Conservation (phyloP, 2,888 invertebrate genomes). For the Harpalus rufipes region DNA sequence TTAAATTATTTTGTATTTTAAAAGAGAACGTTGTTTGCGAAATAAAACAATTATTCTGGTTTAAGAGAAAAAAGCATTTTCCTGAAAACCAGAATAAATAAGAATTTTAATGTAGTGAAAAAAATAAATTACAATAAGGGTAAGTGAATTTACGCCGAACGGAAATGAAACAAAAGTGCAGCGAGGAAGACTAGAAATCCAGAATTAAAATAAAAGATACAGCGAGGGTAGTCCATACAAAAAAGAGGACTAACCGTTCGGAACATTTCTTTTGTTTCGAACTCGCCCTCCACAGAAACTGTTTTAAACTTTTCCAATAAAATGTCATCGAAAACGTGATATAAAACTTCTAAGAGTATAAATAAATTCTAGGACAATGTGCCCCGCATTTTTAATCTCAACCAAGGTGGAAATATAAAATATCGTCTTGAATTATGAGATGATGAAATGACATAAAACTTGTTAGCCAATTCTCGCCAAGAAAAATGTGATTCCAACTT, state of each 20-base stretch:
- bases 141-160: slow-evolving; percentile 23
- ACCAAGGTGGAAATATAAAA: slow-evolving; percentile 45
- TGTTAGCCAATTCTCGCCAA: slow-evolving; percentile 33
- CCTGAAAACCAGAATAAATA: slow-evolving; percentile 19
- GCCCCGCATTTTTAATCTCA: slow-evolving; percentile 56
- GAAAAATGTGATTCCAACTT: slow-evolving; percentile 42
- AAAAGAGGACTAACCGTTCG: slow-evolving; percentile 47
- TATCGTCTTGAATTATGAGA: slow-evolving; percentile 40
- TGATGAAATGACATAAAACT: slow-evolving; percentile 43
- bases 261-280: slow-evolving; percentile 55
- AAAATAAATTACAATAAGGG: slow-evolving; percentile 35
- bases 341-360: slow-evolving; percentile 60
- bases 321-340: slow-evolving; percentile 64
- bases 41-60: slow-evolving; percentile 15
- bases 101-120: slow-evolving; percentile 43
- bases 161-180: slow-evolving; percentile 49
- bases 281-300: slow-evolving; percentile 49
- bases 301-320: slow-evolving; percentile 66
- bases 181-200: slow-evolving; percentile 21
- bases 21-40: neutral
- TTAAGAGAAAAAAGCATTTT: slow-evolving; percentile 10
- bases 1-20: neutral
- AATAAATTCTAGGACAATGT: slow-evolving; percentile 60
- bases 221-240: slow-evolving; percentile 28
- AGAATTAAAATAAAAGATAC: slow-evolving; percentile 41